phyloP scores from a whole-genome alignment of 2,797 vertebrate genomes.

The Coreius guichenoti region DNA sequence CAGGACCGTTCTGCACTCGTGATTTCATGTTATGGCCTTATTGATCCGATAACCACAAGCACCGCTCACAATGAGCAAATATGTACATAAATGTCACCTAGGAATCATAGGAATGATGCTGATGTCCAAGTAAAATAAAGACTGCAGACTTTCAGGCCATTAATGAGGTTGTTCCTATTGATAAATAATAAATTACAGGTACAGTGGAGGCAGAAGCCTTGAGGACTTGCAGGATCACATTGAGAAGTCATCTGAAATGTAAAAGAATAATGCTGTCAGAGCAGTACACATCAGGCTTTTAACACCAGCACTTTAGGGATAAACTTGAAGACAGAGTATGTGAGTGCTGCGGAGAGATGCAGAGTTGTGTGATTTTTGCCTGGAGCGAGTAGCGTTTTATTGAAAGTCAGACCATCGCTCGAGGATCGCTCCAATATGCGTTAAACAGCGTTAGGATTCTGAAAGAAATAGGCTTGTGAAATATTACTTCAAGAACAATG shows the following conservation, averaged over 20 bases:
- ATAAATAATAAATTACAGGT: constrained; percentile 48
- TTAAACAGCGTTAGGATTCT: neutral
- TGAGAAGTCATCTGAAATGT: constrained; percentile 24
- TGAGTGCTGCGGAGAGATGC: neutral
- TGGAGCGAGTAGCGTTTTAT: neutral
- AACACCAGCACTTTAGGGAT: constrained; percentile 25
- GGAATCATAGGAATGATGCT: constrained; percentile 48
- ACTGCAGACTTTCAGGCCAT: constrained; percentile 1
- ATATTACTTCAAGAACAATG: neutral
- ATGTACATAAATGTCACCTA: constrained; percentile 59
- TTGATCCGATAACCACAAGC: constrained; percentile 57
- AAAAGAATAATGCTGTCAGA: constrained; percentile 10
- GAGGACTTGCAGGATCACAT: constrained; percentile 12
- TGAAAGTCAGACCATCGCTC: neutral
- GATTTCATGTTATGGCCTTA: constrained; percentile 52
- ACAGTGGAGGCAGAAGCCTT: constrained; percentile 1
- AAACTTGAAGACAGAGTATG: neutral
- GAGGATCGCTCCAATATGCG: neutral
- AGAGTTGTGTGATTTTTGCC: constrained; percentile 27
- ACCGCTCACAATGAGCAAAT: constrained; percentile 56
- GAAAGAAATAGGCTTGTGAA: neutral
- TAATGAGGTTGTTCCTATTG: constrained; percentile 48
- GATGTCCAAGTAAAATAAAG: constrained; percentile 45
- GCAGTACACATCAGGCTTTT: neutral
- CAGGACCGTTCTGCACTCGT: constrained; percentile 15